Conservation (phyloP, 2,888 invertebrate species). For the Sabellastarte sp. region DNA sequence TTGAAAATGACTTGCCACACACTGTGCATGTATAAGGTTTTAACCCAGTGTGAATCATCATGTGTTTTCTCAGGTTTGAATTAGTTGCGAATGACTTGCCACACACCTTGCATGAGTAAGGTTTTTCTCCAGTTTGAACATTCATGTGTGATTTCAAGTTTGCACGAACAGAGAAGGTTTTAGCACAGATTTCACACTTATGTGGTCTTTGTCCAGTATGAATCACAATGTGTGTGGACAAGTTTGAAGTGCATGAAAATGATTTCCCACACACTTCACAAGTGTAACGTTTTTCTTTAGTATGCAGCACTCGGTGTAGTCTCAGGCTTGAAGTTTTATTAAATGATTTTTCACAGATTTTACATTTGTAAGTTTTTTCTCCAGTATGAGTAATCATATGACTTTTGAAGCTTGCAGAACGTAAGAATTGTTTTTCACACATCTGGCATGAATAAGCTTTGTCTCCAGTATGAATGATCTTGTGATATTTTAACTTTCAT, state of each 20-base stretch:
- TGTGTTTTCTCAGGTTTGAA: not conserved
- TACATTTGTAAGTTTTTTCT: not conserved
- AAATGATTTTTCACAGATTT: not conserved
- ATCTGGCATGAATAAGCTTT: not conserved
- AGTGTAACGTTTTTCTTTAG: not conserved
- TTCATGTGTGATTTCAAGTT: not conserved
- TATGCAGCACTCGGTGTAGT: not conserved
- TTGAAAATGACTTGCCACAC: not conserved
- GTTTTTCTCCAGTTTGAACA: not conserved
- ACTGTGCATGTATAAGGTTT: not conserved
- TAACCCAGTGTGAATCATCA: not conserved
- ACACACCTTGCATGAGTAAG: not conserved
- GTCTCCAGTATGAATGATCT: not conserved
- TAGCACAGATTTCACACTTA: not conserved
- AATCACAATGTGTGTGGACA: not conserved
- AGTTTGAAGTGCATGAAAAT: not conserved
- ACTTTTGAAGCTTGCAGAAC: not conserved
- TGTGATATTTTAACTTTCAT: not conserved
- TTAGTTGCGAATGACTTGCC: not conserved
- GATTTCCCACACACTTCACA: not conserved
- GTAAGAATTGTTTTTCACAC: not conserved
- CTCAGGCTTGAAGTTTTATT: not conserved
- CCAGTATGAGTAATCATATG: not conserved
- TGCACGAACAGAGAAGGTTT: not conserved
- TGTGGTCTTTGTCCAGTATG: not conserved